These are phyloP conservation scores for Drosophila truncata DNA, from an alignment of 1,140 invertebrate species.

Conservation along the genomic window DNA sequence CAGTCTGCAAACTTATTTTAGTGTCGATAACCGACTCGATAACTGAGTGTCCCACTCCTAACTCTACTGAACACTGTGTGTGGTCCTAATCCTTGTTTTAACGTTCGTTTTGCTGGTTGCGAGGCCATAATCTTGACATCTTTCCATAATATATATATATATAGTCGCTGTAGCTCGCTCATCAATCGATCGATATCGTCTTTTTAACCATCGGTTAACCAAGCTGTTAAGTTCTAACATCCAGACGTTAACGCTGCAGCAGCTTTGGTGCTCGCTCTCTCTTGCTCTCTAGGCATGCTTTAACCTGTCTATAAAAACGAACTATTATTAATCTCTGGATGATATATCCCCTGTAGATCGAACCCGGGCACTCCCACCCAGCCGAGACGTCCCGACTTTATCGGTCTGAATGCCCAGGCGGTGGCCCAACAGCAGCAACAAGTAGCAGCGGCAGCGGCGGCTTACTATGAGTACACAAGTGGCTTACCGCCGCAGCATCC, in stretches of 20 bases:
- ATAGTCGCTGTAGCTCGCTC: conserved; percentile 10
- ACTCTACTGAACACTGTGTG: background rate
- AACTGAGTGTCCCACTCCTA: background rate
- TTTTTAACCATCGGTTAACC: conserved; percentile 33
- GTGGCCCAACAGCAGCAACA: conserved; percentile 74
- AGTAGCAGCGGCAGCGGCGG: conserved; percentile 80
- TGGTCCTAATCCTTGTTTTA: conserved; percentile 12
- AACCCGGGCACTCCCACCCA: conserved; percentile 95
- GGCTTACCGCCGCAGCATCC: conserved; percentile 80
- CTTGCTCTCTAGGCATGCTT: conserved; percentile 20
- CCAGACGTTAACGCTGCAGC: conserved; percentile 7
- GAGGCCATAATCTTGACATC: conserved; percentile 10
- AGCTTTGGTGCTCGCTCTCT: conserved; percentile 16
- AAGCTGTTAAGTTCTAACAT: conserved; percentile 20
- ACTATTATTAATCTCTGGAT: conserved; percentile 19
- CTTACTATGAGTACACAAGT: conserved; percentile 86
- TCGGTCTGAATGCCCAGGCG: conserved; percentile 87
- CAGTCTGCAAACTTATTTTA: background rate
- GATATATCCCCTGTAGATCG: conserved; percentile 87
- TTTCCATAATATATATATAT: background rate
- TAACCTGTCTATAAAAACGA: background rate
- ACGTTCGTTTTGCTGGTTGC: conserved; percentile 2
- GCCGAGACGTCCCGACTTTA: conserved; percentile 93
- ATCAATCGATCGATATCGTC: conserved; percentile 18
- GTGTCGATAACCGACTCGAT: conserved; percentile 10